phyloP scores from a whole-genome alignment of 2,797 vertebrate genomes.

The Karalla daura region DNA sequence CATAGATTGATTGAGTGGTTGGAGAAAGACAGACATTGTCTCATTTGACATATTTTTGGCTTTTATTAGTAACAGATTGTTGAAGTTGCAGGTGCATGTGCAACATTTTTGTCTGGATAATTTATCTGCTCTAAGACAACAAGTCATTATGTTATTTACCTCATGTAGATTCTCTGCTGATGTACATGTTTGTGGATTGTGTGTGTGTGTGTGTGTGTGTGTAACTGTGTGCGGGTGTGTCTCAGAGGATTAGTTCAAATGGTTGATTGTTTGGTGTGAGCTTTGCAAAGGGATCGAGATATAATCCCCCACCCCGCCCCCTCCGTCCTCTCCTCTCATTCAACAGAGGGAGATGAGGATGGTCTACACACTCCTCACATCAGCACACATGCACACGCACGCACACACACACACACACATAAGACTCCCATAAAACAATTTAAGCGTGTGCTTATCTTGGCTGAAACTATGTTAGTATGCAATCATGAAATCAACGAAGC shows the following conservation, averaged over 20 bases:
- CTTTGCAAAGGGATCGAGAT: slow-evolving; percentile 80
- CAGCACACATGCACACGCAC: neutral
- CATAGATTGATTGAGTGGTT: too few relatives aligned
- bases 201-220: slow-evolving; percentile 37
- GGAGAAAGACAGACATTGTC: too few relatives aligned
- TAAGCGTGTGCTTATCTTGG: neutral
- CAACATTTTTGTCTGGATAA: too few relatives aligned
- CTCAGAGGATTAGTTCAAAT: slow-evolving; percentile 75
- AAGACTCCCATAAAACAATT: neutral
- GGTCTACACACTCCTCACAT: slow-evolving; percentile 5
- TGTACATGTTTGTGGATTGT: slow-evolving; percentile 4
- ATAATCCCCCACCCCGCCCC: slow-evolving; percentile 74
- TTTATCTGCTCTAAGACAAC: too few relatives aligned
- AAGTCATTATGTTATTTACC: neutral
- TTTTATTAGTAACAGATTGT: too few relatives aligned
- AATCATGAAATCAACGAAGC: neutral
- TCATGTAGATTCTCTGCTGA: neutral
- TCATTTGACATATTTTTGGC: too few relatives aligned
- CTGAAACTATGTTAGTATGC: neutral
- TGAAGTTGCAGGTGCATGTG: too few relatives aligned
- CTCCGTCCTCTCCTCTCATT: slow-evolving; percentile 28
- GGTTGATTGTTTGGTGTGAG: slow-evolving; percentile 85
- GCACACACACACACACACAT: slow-evolving; percentile 12
- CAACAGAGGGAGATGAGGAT: slow-evolving; percentile 46
- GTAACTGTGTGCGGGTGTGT: slow-evolving; percentile 49